These are phyloP conservation scores for Hapalemur alaotrensis DNA, from an alignment of 2,797 vertebrate species.

Conservation along the genomic window DNA sequence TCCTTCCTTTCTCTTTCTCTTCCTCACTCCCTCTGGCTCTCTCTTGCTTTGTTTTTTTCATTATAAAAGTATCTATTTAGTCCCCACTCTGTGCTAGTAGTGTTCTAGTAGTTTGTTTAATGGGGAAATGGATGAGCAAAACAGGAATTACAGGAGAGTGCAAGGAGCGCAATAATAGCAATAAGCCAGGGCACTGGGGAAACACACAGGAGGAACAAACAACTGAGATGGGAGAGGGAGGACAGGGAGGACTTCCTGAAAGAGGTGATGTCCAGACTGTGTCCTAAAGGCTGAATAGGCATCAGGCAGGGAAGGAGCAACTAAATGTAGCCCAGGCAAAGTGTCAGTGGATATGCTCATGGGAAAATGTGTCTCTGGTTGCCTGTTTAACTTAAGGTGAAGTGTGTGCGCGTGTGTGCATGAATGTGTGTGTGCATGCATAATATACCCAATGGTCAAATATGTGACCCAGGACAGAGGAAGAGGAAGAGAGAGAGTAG, in stretches of 20 bases:
- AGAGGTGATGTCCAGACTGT: not conserved
- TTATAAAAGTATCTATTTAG: not conserved
- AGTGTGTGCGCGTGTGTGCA: not conserved
- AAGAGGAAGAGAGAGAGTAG: not conserved
- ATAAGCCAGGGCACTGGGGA: not conserved
- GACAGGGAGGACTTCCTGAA: not conserved
- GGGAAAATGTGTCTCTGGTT: not conserved
- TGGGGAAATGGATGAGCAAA: not conserved
- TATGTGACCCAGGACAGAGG: not conserved
- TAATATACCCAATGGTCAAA: not conserved
- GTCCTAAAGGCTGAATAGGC: not conserved
- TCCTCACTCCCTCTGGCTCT: not conserved
- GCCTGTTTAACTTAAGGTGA: not conserved
- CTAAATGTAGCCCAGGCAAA: not conserved
- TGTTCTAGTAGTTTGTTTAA: not conserved
- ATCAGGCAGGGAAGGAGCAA: not conserved
- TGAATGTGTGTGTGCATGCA: fast-evolving
- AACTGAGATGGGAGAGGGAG: not conserved
- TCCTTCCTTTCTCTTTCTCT: not conserved
- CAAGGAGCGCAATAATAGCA: not conserved
- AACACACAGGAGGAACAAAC: not conserved
- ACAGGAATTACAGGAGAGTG: not conserved
- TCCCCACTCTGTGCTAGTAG: not conserved
- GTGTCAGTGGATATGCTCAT: not conserved
- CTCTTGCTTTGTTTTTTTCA: not conserved